Evolutionary conservation across 2,113 vertebrate genomes (phyloP), one percentile per base, ranked within the genome.

Genomic region (Strix aluco): DNA sequence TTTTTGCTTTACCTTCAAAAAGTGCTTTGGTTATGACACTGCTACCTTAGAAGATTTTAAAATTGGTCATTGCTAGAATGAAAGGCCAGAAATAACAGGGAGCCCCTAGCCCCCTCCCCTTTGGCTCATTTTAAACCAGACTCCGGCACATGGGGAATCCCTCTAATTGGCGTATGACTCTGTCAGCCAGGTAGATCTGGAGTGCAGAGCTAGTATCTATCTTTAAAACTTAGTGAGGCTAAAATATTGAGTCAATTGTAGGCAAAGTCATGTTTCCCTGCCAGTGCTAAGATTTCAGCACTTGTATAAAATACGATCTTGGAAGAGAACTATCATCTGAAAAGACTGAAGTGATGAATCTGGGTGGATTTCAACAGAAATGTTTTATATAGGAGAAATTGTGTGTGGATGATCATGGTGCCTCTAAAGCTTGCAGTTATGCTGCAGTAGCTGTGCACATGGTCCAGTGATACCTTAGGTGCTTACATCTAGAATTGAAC

Each of bases 1-100:
- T 86, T 95, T 57, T 36, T 88, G 51, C 80, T 96, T 93, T 93
- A 42, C 83, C 91, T 92, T 89, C 83, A 46, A 13, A 42, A 88
- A 75, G 47, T 40, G 34, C 80, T 92, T 81, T 5, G 13, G 57
- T 67, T 4, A 2, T 52, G 61, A 23, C 77, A 49, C 11, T 83
- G 47, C 80, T 78, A 0, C 57, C 65, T 81, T 67, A 77, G 72
- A 83, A 46, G 74, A n/a, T 34, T 69, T 78, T 1, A 32, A 86
- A 81, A 65, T 79, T 55, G 18, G 52, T 91, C 72, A 84, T 63
- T 2, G 3, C 65, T 63, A 11, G 55, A 90, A 66, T 15, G 55
- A 74, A 78, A 84, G 73, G 73, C 52, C 86, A 87, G 82, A 59
- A 95, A 75, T 81, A 73, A 74, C 30, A 78, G 72, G 62, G 63